Base-by-base conservation (phyloP, 2,888 invertebrate genomes). In the Stenodera caucasica region DNA sequence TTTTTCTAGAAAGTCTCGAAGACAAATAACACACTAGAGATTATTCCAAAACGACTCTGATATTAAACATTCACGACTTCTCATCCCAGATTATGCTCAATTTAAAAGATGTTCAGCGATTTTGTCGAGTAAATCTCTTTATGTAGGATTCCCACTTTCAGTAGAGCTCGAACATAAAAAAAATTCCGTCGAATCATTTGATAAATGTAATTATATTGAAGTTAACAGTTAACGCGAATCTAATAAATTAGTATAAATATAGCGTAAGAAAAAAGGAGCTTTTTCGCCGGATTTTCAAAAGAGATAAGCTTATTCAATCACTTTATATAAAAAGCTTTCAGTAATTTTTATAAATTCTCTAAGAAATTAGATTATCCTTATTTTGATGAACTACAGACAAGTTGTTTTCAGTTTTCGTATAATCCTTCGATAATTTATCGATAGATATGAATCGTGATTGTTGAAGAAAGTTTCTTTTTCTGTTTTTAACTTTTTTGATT, bases 1-100 rank as follows among this genome's bases (percentile, higher is more conserved):
- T 5, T 7, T 3, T 12, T 4, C 33, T n/a, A 35, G 33, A 35
- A 35, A 35, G n/a, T 35, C 33, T 4, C 11, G 12, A 11, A 35
- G n/a, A 35, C 33, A 35, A 5, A 35, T 35, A n/a, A 35, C 14
- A 26, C 29, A 15, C 29, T 26, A 7, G 51, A 51, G 29, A 51
- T 51, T 51, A 26, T 29, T 7, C 35, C 5, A 35, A 35, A 6
- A 35, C 4, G 14, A 14, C n/a, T 51, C 18, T 50, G 50, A 50
- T 50, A 50, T 50, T 50, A 50, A 50, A 14, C 15, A 50, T 50
- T 50, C 23, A 14, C 21, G 33, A n/a, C 5, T 35, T 12, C 12
- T 4, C 12, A 5, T 35, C n/a, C n/a, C n/a, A 35, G n/a, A 12
- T 35, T 5, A 6, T 8, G 35, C 35, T 8, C 37, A 7, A 15